A percentile compares a stretch with the other conserved stretches of the same genome.
phyloP scores from a whole-genome alignment of 2,113 vertebrate genomes.

The Astatoreochromis straeleni region DNA sequence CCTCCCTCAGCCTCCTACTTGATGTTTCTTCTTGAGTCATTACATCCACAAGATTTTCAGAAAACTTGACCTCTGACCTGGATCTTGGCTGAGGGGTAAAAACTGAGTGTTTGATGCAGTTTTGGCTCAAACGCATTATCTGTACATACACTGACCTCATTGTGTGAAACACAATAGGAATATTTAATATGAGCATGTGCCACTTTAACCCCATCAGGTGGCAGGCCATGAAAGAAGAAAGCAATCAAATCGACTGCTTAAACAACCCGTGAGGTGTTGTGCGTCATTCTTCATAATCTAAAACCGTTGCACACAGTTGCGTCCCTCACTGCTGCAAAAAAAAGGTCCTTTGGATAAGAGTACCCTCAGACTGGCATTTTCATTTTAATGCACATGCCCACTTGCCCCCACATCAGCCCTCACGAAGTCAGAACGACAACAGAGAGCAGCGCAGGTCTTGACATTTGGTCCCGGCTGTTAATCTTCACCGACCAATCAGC shows the following conservation, averaged over 20 bases:
- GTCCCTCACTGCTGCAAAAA: neutral
- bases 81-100: too few relatives aligned
- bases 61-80: neutral
- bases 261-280: neutral
- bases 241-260: neutral
- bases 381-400: conserved; percentile 28
- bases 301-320: neutral
- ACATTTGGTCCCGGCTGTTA: conserved; percentile 52
- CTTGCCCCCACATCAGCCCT: conserved; percentile 18
- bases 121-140: neutral
- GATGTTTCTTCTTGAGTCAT: neutral
- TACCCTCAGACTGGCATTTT: neutral
- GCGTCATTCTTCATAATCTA: neutral
- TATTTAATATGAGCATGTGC: neutral
- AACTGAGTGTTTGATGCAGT: too few relatives aligned
- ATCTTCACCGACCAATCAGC: conserved; percentile 57
- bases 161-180: neutral
- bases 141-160: neutral
- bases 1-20: neutral
- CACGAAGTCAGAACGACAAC: conserved; percentile 29
- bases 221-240: neutral
- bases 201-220: neutral
- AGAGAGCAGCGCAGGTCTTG: conserved; percentile 16
- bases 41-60: neutral
- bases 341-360: neutral